Percentiles rank a stretch among this genome's conserved stretches.
Conservation (phyloP, 2,797 vertebrate genomes). For the Antrozous pallidus region DNA sequence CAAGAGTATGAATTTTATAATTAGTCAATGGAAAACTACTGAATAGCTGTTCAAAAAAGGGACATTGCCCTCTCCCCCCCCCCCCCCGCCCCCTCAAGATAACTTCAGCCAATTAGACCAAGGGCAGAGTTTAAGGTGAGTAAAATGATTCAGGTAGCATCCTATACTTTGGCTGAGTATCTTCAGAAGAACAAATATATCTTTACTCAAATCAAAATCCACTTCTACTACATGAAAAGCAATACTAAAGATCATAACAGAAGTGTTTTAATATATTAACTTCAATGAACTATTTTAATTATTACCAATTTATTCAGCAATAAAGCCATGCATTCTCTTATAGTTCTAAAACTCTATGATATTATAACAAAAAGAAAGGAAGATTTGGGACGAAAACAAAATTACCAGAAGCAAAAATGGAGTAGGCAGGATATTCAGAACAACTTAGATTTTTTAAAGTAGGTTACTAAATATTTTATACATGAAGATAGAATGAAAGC, state of each 20-base stretch:
- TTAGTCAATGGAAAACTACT: not conserved
- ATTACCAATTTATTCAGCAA: not conserved
- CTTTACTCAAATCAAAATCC: not conserved
- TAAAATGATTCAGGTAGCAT: not conserved
- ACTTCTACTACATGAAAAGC: not conserved
- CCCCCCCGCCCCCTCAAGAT: not conserved
- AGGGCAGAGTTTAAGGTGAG: not conserved
- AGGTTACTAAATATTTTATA: conserved; percentile 49
- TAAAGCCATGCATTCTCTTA: not conserved
- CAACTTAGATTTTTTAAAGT: not conserved
- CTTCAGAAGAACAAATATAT: not conserved
- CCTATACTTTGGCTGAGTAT: not conserved
- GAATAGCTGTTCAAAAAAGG: not conserved
- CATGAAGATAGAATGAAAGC: not conserved
- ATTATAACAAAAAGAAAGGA: not conserved
- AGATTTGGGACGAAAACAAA: not conserved
- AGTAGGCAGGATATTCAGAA: not conserved
- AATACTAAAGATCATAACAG: not conserved
- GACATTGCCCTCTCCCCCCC: not conserved
- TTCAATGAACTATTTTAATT: not conserved
- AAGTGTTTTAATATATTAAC: not conserved
- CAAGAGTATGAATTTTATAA: not conserved
- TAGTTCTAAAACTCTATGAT: not conserved
- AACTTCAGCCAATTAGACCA: not conserved
- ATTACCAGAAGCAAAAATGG: not conserved